phyloP scores from a whole-genome alignment of 2,888 invertebrate species.

The Brenthis ino region DNA sequence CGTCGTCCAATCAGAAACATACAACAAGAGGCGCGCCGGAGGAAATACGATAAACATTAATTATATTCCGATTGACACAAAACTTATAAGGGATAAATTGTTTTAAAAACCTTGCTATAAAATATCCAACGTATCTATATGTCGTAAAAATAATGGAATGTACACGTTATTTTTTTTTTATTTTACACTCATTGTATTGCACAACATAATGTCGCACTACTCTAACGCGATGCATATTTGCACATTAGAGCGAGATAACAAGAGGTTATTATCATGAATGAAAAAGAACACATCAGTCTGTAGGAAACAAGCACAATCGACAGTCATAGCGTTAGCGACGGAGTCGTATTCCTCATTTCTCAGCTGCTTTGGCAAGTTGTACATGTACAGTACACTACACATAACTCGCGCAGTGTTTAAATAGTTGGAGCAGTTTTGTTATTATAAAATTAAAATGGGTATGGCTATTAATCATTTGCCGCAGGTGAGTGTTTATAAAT shows the following conservation, averaged over 20 bases:
- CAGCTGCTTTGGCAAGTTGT: conserved; percentile 71
- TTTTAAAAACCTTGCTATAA: neutral
- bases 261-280: conserved; percentile 73
- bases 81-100: conserved; percentile 18
- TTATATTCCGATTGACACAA: conserved; percentile 12
- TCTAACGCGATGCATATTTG: conserved; percentile 43
- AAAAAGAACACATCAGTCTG: conserved; percentile 65
- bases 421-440: conserved; percentile 44
- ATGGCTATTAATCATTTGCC: conserved; percentile 73
- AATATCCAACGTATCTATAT: conserved; percentile 1
- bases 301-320: conserved; percentile 52
- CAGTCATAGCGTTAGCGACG: conserved; percentile 51
- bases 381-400: conserved; percentile 59
- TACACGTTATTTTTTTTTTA: conserved; percentile 26
- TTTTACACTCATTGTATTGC: conserved; percentile 29
- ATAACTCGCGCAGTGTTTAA: conserved; percentile 53
- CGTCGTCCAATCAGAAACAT: conserved; percentile 76
- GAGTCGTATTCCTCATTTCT: conserved; percentile 68
- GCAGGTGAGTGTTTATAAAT: conserved; percentile 57
- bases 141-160: neutral
- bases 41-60: conserved; percentile 60
- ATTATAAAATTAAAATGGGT: conserved; percentile 63
- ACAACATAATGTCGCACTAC: conserved; percentile 40
- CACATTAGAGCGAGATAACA: conserved; percentile 63
- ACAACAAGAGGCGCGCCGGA: conserved; percentile 83